Base-by-base conservation (phyloP, 1,140 invertebrate genomes). In the Diabrotica undecimpunctata region DNA sequence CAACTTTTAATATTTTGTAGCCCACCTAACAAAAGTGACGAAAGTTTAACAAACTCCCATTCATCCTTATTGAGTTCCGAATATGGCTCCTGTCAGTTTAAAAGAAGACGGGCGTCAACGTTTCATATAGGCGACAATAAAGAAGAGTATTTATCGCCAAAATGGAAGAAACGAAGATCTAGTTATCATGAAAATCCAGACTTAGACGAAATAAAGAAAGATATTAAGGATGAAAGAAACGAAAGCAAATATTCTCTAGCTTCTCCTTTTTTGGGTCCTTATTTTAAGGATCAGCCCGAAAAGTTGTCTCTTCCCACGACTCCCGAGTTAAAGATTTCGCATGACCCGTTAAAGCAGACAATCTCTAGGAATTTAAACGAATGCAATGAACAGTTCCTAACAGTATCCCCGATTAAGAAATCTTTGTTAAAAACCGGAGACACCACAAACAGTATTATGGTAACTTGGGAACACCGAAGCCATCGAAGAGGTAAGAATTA, bases 231-330 rank as follows among this genome's bases (percentile, higher is more conserved):
- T 8, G 46, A 46, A 11, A n/a, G 54, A 10, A 66, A 62, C 6
- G 74, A 76, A 59, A 72, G 61, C 55, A 53, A 54, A 35, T 65
- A 87, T 35, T 78, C 84, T 8, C 71, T 90, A 37, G 88, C 88
- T 2, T 87, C 88, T 3, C 87, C 89, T 0, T 92, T 89, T 75
- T 90, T 88, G 0, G 90, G 90, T 72, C 89, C 90, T 0, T 91
- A 91, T 70, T 91, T 92, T 71, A 88, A 89, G 0, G 84, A 88
- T 65, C 81, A 83, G 61, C 83, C 75, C 5, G 83, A 84, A 38
- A 81, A 81, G 72, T 75, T 66, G 14, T 67, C 75, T 7, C 70
- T 79, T 0, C 78, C 79, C 0, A 77, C 78, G 9, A 25, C 25
- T 25, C 25, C 25, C 4, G 25, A 25, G 25, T 25, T 25, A 4